Evolutionary conservation across 35 echinoderm and acorn worm species (phyloP).

Genomic region (Lytechinus pictus): DNA sequence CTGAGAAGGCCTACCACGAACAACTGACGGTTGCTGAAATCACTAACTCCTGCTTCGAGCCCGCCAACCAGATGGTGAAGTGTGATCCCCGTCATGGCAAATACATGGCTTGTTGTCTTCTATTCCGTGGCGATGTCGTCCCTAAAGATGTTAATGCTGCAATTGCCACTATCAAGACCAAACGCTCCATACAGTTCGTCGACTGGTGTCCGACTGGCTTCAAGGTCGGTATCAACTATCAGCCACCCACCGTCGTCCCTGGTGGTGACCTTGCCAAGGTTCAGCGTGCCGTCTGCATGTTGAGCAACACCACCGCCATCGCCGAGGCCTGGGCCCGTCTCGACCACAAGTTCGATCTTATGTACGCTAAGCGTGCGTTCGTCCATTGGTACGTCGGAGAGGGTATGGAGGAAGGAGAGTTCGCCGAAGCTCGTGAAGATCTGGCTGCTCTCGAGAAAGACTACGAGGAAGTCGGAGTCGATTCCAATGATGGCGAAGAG

Average conservation of each 20-base stretch:
- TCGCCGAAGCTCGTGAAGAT: conserved; percentile 32
- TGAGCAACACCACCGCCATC: conserved; percentile 70
- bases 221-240: conserved; percentile 37
- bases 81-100: conserved; percentile 73
- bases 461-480: neutral
- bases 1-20: conserved; percentile 80
- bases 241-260: conserved; percentile 16
- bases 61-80: conserved; percentile 67
- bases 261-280: conserved; percentile 49
- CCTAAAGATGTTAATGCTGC: conserved; percentile 69
- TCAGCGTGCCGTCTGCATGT: conserved; percentile 43
- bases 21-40: conserved; percentile 72
- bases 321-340: conserved; percentile 75
- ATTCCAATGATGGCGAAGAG: neutral
- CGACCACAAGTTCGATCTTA: conserved; percentile 59
- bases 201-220: conserved; percentile 36
- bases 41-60: conserved; percentile 77
- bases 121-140: conserved; percentile 69
- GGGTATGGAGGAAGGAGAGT: conserved; percentile 46
- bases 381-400: conserved; percentile 49
- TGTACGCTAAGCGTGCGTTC: conserved; percentile 33
- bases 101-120: conserved; percentile 62
- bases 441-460: conserved; percentile 26
- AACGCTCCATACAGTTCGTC: conserved; percentile 43
- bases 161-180: conserved; percentile 69